phyloP scores from a whole-genome alignment of 2,113 vertebrate genomes.

The Amblyopsis rosae region DNA sequence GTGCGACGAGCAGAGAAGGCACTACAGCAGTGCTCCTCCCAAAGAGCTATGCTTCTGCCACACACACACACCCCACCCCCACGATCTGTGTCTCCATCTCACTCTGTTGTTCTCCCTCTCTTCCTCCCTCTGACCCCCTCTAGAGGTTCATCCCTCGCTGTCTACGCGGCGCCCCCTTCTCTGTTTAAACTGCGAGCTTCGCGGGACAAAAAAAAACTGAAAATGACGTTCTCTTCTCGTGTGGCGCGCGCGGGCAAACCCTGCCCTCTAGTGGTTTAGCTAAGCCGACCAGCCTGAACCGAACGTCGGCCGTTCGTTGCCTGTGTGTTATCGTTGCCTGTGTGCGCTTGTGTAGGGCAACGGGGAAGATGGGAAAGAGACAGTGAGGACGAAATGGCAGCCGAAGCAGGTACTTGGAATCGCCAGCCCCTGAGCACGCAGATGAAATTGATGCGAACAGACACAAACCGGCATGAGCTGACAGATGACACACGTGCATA shows the following conservation, averaged over 20 bases:
- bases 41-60: constrained; percentile 40
- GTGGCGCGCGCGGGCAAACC: constrained; percentile 38
- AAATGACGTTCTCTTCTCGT: constrained; percentile 59
- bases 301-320: constrained; percentile 34
- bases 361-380: constrained; percentile 2
- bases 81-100: constrained; percentile 30
- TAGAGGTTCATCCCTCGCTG: constrained; percentile 59
- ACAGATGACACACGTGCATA: neutral
- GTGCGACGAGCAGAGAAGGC: constrained; percentile 43
- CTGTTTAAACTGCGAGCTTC: constrained; percentile 68
- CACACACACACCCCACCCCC: constrained; percentile 9
- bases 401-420: constrained; percentile 57
- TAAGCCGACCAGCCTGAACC: constrained; percentile 50
- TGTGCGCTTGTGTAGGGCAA: constrained; percentile 8
- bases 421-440: constrained; percentile 11
- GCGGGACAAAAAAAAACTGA: constrained; percentile 54
- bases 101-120: constrained; percentile 16
- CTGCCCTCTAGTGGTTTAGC: constrained; percentile 64
- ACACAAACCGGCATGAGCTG: constrained; percentile 1
- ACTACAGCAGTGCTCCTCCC: constrained; percentile 27
- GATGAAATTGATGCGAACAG: no score
- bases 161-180: constrained; percentile 47
- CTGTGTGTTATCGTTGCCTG: constrained; percentile 24
- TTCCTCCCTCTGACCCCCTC: constrained; percentile 36
- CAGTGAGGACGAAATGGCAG: constrained; percentile 64